phyloP scores from a whole-genome alignment of 1,140 invertebrate genomes.

The Eriocheir sinensis region DNA sequence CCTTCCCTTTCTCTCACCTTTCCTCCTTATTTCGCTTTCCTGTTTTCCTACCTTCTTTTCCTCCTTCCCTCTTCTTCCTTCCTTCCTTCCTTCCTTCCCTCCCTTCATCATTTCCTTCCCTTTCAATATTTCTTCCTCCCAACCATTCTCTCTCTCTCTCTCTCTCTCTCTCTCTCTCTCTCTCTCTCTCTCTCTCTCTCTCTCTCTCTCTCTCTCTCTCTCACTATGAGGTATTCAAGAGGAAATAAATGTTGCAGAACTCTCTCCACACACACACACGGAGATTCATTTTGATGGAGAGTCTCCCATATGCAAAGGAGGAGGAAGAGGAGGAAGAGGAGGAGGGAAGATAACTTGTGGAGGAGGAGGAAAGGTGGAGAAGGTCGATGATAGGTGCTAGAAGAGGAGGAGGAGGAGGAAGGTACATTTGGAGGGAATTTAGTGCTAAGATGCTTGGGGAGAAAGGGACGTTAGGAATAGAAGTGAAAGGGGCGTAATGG shows the following conservation, averaged over 20 bases:
- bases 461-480: too few species aligned
- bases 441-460: too few species aligned
- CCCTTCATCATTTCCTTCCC: too few species aligned
- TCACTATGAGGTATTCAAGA: background rate
- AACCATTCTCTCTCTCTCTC: too few species aligned
- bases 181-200: conserved; percentile 12
- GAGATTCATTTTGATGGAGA: background rate
- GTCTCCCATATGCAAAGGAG: background rate
- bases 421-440: too few species aligned
- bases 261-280: too few species aligned
- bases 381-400: too few species aligned
- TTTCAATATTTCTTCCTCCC: too few species aligned
- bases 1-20: background rate
- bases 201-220: conserved; percentile 14
- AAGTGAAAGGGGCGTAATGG: too few species aligned
- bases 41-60: background rate
- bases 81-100: too few species aligned
- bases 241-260: background rate
- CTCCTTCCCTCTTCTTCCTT: background rate
- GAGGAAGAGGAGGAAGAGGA: background rate
- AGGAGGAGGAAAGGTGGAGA: background rate
- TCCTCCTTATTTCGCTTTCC: too few species aligned
- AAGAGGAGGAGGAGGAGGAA: background rate
- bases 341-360: background rate
- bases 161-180: too few species aligned